Base-by-base conservation (phyloP, 2,797 vertebrate species). In the Decapterus maruadsi region DNA sequence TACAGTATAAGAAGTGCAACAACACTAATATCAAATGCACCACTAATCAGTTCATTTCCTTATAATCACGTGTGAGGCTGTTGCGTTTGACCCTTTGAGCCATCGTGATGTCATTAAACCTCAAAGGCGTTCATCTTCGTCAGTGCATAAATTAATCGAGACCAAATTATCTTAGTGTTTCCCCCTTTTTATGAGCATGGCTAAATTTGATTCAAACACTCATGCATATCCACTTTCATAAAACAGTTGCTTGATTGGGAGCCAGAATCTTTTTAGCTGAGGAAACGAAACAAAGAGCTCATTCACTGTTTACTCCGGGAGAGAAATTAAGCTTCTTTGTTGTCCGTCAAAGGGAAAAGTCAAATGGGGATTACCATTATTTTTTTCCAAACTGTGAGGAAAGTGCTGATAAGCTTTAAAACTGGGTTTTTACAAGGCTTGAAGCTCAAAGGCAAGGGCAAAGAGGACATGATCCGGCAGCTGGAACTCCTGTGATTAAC, bases 241-340 rank as follows among this genome's bases (percentile, higher is more conserved):
- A 81, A 81, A 74, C 46, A 38, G 57, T 45, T 19, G n/a, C 29
- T 77, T 69, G 26, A 75, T 59, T 56, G 16, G 62, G 22, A 65
- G 54, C 55, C 51, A 62, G 42, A 20, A 29, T 64, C 45, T 60
- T 71, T 72, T 60, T 26, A 78, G 51, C 56, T 7, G 62, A 75
- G 54, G 62, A 55, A 75, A 72, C 2, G 2, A 77, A 80, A 87
- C 71, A 87, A 89, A 84, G 70, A 72, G 54, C 77, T 70, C n/a
- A 70, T 72, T 85, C 64, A 70, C 13, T 57, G 68, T 80, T 81
- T 66, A 71, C 38, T 66, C 54, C 16, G 6, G 53, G 57, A 72
- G 61, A 78, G 42, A 82, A 77, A 77, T 84, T 73, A 78, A 72
- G 66, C 69, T 58, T 50, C 55, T 78, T 87, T 81, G 70, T 80